phyloP scores from a whole-genome alignment of 2,888 invertebrate species.

The Stenolophus ochropezus region DNA sequence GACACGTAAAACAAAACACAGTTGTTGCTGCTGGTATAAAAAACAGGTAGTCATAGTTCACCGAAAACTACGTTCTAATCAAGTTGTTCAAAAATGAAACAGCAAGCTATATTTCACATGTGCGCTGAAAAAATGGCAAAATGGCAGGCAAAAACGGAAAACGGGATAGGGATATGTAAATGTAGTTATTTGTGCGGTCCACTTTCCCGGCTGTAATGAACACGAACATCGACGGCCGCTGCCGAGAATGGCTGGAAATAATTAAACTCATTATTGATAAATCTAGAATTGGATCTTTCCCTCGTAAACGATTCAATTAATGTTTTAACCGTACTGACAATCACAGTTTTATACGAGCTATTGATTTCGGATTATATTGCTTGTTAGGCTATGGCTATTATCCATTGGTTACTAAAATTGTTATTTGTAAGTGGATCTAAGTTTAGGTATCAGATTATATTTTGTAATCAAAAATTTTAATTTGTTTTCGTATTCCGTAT shows the following conservation, averaged over 20 bases:
- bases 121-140: not conserved
- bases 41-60: too few relatives aligned
- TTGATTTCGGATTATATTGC: not conserved
- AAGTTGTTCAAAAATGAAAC: not conserved
- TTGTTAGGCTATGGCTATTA: not conserved
- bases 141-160: not conserved
- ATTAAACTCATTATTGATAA: slow-evolving; percentile 22
- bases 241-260: not conserved
- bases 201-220: not conserved
- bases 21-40: too few relatives aligned
- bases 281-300: slow-evolving; percentile 20
- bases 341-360: not conserved
- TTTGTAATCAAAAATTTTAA: too few relatives aligned
- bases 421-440: too few relatives aligned
- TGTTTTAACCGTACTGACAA: not conserved
- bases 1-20: too few relatives aligned
- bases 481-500: too few relatives aligned
- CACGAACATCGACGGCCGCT: not conserved
- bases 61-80: not conserved
- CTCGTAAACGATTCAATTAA: slow-evolving; percentile 13
- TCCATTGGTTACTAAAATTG: too few relatives aligned
- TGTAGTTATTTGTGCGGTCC: not conserved
- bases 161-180: not conserved
- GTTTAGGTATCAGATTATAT: too few relatives aligned
- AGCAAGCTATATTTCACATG: not conserved